Conservation (phyloP, 2,113 vertebrate genomes). For the Hippopotamus amphibius region DNA sequence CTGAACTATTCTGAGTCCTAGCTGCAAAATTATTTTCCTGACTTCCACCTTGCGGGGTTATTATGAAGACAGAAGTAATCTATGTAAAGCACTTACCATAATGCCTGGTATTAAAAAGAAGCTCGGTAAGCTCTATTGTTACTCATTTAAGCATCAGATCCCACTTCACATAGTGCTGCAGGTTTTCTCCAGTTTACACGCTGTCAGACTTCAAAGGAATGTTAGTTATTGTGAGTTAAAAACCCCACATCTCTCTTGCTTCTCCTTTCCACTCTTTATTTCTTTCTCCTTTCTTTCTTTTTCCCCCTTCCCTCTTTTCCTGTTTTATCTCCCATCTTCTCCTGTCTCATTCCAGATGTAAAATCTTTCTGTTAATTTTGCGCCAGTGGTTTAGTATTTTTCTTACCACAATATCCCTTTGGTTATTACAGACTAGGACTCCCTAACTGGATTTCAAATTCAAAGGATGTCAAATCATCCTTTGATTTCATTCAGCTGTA, state of each 20-base stretch:
- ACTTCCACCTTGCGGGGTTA: background rate
- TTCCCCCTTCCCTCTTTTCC: background rate
- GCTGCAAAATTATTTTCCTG: background rate
- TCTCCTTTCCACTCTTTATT: background rate
- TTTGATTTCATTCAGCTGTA: conserved; percentile 58
- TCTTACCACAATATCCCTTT: background rate
- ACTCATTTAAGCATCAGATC: background rate
- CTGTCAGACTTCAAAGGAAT: background rate
- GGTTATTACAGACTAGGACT: background rate
- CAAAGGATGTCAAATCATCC: background rate
- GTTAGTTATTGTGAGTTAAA: conserved; percentile 25
- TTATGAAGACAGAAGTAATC: background rate
- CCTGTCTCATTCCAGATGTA: background rate
- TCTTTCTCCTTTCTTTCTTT: background rate
- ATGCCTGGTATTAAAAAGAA: background rate
- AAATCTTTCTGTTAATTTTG: conserved; percentile 29
- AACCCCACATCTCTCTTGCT: background rate
- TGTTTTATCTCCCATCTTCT: background rate
- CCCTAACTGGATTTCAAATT: background rate
- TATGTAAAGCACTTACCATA: background rate
- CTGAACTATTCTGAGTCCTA: conserved; percentile 9
- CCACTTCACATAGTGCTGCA: background rate
- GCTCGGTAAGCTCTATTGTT: background rate
- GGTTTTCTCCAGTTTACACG: background rate
- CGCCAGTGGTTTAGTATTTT: background rate